Percentiles rank a stretch among this genome's conserved stretches.
Evolutionary conservation across 1,140 invertebrate species (phyloP).

Genomic region (Calliphora vicina): DNA sequence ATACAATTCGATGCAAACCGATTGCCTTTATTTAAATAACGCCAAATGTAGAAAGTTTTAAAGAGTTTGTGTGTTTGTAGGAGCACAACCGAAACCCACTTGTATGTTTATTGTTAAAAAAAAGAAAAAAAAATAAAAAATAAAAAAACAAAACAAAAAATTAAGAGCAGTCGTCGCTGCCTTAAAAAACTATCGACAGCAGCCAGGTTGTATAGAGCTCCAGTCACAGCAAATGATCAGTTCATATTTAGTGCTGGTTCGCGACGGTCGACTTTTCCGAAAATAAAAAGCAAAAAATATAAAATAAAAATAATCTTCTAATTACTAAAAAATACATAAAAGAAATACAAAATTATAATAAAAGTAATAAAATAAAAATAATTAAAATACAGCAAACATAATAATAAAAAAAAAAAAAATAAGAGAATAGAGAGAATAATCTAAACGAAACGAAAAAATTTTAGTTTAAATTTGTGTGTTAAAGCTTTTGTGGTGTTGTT

Average conservation of each 20-base stretch:
- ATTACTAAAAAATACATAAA: constrained; percentile 8
- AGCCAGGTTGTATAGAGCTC: constrained; percentile 23
- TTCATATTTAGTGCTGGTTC: constrained; percentile 31
- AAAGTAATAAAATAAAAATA: not conserved
- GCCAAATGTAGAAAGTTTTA: not conserved
- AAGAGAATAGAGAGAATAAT: not conserved
- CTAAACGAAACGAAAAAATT: not conserved
- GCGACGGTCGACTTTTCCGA: constrained; percentile 23
- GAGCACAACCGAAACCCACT: constrained; percentile 17
- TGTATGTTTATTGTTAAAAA: not conserved
- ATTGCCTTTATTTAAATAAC: not conserved
- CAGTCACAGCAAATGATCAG: constrained; percentile 22
- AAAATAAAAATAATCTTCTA: not conserved
- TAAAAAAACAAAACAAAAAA: not conserved
- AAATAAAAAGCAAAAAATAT: not conserved
- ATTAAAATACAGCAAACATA: not conserved
- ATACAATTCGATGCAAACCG: too few species aligned
- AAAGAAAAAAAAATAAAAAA: not conserved
- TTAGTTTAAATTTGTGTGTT: not conserved
- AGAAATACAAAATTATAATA: not conserved
- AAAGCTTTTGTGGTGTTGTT: not conserved
- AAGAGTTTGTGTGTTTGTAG: not conserved
- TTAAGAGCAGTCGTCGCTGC: not conserved
- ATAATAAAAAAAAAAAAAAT: not conserved
- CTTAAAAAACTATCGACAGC: not conserved